Evolutionary conservation across 2,113 vertebrate genomes (phyloP).

Genomic region (Paedocypris sp.): DNA sequence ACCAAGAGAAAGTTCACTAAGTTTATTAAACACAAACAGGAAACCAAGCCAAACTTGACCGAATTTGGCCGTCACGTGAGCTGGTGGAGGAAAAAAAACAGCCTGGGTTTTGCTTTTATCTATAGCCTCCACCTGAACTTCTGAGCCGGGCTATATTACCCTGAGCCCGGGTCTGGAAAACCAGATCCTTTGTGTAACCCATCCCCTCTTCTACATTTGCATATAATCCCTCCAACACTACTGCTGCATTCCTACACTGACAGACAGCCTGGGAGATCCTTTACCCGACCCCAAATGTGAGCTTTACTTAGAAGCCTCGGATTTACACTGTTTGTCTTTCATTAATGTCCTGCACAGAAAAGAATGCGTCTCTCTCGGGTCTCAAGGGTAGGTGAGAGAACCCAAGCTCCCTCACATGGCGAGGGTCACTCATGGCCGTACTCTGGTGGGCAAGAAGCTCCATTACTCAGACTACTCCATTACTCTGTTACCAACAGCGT

Average conservation of each 20-base stretch:
- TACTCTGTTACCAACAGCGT: no score
- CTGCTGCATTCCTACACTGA: slow-evolving; percentile 40
- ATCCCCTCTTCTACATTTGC: slow-evolving; percentile 32
- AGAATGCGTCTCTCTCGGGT: slow-evolving; percentile 59
- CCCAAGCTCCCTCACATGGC: slow-evolving; percentile 34
- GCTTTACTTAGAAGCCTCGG: slow-evolving; percentile 49
- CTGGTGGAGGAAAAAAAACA: background rate
- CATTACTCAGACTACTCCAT: no score
- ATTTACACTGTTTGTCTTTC: slow-evolving; percentile 68
- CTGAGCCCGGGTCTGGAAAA: slow-evolving; percentile 20
- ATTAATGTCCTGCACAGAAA: slow-evolving; percentile 59
- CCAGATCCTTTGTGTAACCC: slow-evolving; percentile 29
- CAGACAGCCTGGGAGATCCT: slow-evolving; percentile 34
- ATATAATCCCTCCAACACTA: slow-evolving; percentile 41
- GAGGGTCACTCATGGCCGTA: background rate
- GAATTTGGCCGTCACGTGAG: background rate
- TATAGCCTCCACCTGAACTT: slow-evolving; percentile 26
- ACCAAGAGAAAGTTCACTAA: background rate
- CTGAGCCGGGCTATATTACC: slow-evolving; percentile 23
- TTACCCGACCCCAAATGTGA: slow-evolving; percentile 8
- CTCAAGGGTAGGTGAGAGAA: slow-evolving; percentile 53
- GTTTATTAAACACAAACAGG: background rate
- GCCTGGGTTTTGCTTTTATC: background rate
- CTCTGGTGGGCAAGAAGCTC: no score
- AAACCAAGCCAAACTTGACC: background rate